A percentile compares a stretch with the other conserved stretches of the same genome.
Conservation (phyloP, 2,888 invertebrate genomes). For the Mermis nigrescens region DNA sequence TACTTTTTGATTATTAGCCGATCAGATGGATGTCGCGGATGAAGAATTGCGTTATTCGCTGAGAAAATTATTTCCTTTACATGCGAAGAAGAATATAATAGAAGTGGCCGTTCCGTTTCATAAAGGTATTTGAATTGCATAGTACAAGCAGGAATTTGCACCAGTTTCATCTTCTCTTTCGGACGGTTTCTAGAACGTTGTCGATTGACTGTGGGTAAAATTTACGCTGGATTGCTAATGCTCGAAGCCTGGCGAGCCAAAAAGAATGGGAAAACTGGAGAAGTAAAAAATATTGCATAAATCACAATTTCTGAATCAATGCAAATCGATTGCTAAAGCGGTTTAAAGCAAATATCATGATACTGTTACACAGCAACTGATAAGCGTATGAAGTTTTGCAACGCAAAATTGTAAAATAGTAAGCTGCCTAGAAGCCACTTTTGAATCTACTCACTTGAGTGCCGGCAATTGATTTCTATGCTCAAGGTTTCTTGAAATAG, state of each 20-base stretch:
- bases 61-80: constrained; percentile 88
- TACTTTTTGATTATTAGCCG: no score
- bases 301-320: background rate
- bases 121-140: constrained; percentile 40
- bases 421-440: no score
- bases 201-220: constrained; percentile 91
- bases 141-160: no score
- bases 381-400: no score
- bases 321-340: no score
- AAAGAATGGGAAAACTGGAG: constrained; percentile 18
- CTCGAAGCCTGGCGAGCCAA: constrained; percentile 84
- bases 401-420: no score
- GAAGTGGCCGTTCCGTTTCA: constrained; percentile 78
- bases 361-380: no score
- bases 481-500: no score
- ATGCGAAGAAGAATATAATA: constrained; percentile 79
- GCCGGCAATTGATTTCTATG: no score
- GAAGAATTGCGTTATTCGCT: constrained; percentile 82
- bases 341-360: no score
- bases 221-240: constrained; percentile 85
- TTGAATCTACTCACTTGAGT: no score
- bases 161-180: background rate
- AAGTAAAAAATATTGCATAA: background rate
- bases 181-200: background rate
- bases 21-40: constrained; percentile 98